Evolutionary conservation across 1,140 invertebrate genomes (phyloP), one percentile per base, ranked within the genome.

Genomic region (Choristoneura fumiferana): DNA sequence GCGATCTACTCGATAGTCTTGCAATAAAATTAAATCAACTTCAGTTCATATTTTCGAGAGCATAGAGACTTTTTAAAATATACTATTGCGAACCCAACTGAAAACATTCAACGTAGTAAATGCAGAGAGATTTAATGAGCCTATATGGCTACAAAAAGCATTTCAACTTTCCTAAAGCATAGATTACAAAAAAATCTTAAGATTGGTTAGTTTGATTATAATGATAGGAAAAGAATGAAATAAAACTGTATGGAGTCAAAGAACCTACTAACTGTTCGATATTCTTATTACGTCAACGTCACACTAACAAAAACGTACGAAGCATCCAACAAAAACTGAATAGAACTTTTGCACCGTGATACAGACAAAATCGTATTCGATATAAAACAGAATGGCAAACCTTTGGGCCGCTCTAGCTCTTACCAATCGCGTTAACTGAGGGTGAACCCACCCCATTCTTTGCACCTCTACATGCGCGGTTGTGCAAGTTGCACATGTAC

Each of bases 351-450:
- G 2, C 22, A 29, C 6, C 8, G 17, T 43, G 29, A 39, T n/a
- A n/a, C 9, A n/a, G 39, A 22, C 40, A 45, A 49, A 49, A 29
- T 29, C 22, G 22, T 29, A 13, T 2, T 49, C 43, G 43, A 49
- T 49, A 12, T 22, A 49, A 29, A 49, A n/a, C 18, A 4, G 40
- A 73, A 66, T 56, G 59, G 63, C 64, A 66, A n/a, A n/a, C n/a
- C 60, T 62, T 54, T 67, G 62, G 63, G 71, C 81, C 69, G 69
- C 81, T 71, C 83, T 86, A 84, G 35, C 57, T 54, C 61, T 70
- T 67, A 62, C 57, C 70, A 75, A 74, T 71, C 73, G 76, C 71
- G 76, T 78, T 70, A 67, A 54, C 39, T 39, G 58, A 61, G 62
- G 69, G 66, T 43, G 65, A 63, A 70, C 77, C 71, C 69, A 69